These are phyloP conservation scores for Tetheella fluctuosa DNA, from an alignment of 2,888 invertebrate genomes.

Conservation along the genomic window DNA sequence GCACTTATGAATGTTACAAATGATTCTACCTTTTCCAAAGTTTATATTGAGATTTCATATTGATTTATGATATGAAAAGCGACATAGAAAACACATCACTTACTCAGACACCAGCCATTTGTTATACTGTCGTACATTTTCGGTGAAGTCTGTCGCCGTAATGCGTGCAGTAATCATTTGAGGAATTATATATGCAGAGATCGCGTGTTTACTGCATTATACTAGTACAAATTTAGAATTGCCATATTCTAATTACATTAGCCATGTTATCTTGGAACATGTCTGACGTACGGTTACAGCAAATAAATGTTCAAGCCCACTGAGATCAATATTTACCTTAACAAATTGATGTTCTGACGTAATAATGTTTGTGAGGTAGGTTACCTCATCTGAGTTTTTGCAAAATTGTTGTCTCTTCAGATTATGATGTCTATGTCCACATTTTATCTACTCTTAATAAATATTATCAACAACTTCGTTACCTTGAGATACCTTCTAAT, in stretches of 20 bases:
- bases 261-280: neutral
- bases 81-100: slow-evolving; percentile 27
- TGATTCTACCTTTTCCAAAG: no score
- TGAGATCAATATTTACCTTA: slow-evolving; percentile 12
- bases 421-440: slow-evolving; percentile 4
- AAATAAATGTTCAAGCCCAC: slow-evolving; percentile 12
- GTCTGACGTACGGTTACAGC: slow-evolving; percentile 2
- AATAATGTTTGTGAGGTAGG: neutral
- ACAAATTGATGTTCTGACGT: neutral
- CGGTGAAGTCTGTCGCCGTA: slow-evolving; percentile 19
- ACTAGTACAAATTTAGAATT: neutral
- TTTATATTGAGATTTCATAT: neutral
- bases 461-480: neutral
- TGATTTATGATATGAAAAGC: neutral
- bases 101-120: slow-evolving; percentile 29
- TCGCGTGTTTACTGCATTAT: slow-evolving; percentile 10
- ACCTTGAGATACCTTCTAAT: neutral
- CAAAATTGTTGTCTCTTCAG: neutral
- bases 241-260: slow-evolving; percentile 4
- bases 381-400: neutral
- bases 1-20: no score
- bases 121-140: slow-evolving; percentile 36
- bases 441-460: neutral
- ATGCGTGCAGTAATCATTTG: slow-evolving; percentile 14
- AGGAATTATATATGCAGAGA: slow-evolving; percentile 9